phyloP scores from a whole-genome alignment of 2,797 vertebrate species.

The Poecilia velifera region DNA sequence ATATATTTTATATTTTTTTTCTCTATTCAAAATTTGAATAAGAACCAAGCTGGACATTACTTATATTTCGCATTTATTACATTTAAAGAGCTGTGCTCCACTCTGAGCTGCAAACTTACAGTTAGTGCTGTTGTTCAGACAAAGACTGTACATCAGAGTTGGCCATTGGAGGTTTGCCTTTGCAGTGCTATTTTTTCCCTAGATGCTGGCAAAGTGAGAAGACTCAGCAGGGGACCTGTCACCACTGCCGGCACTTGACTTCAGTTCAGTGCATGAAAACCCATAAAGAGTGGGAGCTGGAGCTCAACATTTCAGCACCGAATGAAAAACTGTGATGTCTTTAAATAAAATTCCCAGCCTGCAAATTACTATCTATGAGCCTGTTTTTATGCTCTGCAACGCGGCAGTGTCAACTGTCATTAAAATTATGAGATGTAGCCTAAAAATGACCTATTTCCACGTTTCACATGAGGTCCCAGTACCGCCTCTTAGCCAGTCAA shows the following conservation, averaged over 20 bases:
- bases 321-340: neutral
- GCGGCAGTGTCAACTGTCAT: neutral
- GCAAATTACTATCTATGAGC: neutral
- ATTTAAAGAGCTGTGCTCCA: neutral
- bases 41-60: neutral
- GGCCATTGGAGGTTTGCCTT: neutral
- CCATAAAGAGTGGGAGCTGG: neutral
- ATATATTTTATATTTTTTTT: neutral
- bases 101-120: neutral
- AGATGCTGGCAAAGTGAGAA: slow-evolving; percentile 2
- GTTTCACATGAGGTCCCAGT: neutral
- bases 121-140: slow-evolving; percentile 7
- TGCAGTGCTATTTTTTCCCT: neutral
- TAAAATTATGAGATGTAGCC: neutral
- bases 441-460: neutral
- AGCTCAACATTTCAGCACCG: neutral
- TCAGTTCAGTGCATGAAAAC: slow-evolving; percentile 6
- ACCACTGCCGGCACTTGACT: slow-evolving; percentile 9
- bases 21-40: neutral
- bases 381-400: neutral
- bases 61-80: neutral
- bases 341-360: neutral
- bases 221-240: slow-evolving; percentile 3
- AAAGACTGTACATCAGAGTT: neutral
- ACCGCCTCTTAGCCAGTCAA: neutral